These are phyloP conservation scores for Pangasius djambal DNA, from an alignment of 2,797 vertebrate genomes.

Conservation along the genomic window DNA sequence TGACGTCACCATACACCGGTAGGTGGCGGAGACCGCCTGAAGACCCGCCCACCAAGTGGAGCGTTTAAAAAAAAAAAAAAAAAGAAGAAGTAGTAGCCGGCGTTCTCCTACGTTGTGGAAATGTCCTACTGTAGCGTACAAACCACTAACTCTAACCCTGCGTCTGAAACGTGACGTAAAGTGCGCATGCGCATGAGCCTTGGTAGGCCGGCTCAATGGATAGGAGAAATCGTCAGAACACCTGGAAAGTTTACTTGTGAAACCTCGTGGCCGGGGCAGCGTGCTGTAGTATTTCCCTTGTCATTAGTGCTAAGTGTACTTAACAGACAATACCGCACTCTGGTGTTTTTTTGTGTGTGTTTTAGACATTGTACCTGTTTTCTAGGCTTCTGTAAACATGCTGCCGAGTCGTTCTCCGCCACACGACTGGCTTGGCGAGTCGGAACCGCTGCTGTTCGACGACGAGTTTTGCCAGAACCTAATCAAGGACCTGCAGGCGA, in stretches of 20 bases:
- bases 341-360: neutral
- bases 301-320: neutral
- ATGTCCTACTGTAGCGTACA: neutral
- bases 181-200: neutral
- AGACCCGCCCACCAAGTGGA: constrained; percentile 56
- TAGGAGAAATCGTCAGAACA: neutral
- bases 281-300: neutral
- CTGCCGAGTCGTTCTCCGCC: constrained; percentile 75
- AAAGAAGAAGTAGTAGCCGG: constrained; percentile 40
- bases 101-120: neutral
- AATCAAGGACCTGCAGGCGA: constrained; percentile 76
- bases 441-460: constrained; percentile 78
- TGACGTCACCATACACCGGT: constrained; percentile 64
- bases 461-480: constrained; percentile 77
- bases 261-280: neutral
- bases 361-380: neutral
- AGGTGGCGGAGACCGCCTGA: neutral
- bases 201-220: neutral
- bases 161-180: neutral
- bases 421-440: constrained; percentile 73
- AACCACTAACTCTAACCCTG: too few relatives aligned
- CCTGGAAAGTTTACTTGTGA: constrained; percentile 32
- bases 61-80: constrained; percentile 74
- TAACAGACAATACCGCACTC: too few relatives aligned
- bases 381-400: constrained; percentile 65